phyloP scores from a whole-genome alignment of 2,888 invertebrate species.

The Apamea epomidion region DNA sequence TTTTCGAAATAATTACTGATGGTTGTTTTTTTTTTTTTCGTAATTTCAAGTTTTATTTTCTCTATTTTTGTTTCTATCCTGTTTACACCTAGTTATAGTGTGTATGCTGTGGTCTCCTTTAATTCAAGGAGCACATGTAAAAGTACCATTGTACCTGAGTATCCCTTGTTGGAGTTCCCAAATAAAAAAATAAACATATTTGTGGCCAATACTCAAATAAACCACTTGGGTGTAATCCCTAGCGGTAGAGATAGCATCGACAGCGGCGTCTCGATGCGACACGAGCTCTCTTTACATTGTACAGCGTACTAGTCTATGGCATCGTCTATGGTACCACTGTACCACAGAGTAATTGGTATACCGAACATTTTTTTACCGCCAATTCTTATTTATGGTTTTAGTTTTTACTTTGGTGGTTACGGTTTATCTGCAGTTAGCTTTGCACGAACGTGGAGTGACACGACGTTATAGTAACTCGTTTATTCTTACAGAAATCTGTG shows the following conservation, averaged over 20 bases:
- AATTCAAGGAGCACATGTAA: no score
- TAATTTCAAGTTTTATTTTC: no score
- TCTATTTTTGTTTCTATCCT: no score
- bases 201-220: slow-evolving; percentile 67
- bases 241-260: slow-evolving; percentile 82
- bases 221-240: slow-evolving; percentile 78
- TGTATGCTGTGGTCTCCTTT: no score
- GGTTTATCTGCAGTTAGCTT: background rate
- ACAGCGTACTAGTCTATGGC: slow-evolving; percentile 67
- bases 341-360: slow-evolving; percentile 70
- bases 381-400: slow-evolving; percentile 58
- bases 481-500: background rate
- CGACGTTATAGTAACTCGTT: background rate
- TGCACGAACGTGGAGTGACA: background rate
- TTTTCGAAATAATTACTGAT: no score
- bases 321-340: slow-evolving; percentile 65
- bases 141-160: no score
- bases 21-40: no score
- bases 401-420: slow-evolving; percentile 5
- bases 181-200: no score
- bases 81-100: no score
- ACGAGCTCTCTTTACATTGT: slow-evolving; percentile 73
- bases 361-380: slow-evolving; percentile 52
- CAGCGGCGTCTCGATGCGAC: slow-evolving; percentile 76
- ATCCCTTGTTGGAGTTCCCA: no score